A percentile compares a stretch with the other conserved stretches of the same genome.
Evolutionary conservation across 2,888 invertebrate genomes (phyloP).

Genomic region (Netelia inedita): DNA sequence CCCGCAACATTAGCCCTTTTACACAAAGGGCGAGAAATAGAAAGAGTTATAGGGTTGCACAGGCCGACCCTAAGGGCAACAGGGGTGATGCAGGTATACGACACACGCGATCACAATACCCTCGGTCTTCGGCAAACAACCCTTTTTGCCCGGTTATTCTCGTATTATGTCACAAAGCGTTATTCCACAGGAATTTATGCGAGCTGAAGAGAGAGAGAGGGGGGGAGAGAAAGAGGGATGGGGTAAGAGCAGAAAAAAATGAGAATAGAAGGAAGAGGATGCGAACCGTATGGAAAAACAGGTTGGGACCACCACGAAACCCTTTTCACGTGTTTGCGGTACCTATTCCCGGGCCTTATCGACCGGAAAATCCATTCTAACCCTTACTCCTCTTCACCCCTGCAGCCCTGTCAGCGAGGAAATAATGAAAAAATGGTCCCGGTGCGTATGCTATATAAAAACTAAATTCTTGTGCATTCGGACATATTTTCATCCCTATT

Average conservation of each 20-base stretch:
- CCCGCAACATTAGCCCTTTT: conserved; percentile 54
- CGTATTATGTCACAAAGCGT: conserved; percentile 80
- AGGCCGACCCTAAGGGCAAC: conserved; percentile 59
- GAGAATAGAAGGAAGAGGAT: conserved; percentile 47
- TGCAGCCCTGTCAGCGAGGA: not conserved
- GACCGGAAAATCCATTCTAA: conserved; percentile 63
- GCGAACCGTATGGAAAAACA: conserved; percentile 61
- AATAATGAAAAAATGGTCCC: conserved; percentile 43
- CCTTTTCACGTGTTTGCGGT: conserved; percentile 65
- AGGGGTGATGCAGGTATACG: conserved; percentile 73
- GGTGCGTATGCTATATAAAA: conserved; percentile 25
- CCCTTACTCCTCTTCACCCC: conserved; percentile 30
- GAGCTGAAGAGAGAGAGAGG: conserved; percentile 32
- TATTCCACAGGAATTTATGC: conserved; percentile 66
- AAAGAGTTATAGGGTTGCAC: conserved; percentile 62
- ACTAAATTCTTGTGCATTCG: conserved; percentile 31
- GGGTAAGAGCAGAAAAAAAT: conserved; percentile 48
- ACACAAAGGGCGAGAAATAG: conserved; percentile 50
- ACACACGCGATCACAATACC: conserved; percentile 71
- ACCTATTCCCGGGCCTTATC: conserved; percentile 47
- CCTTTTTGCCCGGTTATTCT: conserved; percentile 76
- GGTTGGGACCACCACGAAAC: conserved; percentile 69
- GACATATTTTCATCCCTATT: conserved; percentile 18
- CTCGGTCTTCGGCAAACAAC: conserved; percentile 72
- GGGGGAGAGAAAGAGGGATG: not conserved